Conservation (phyloP, 2,888 invertebrate genomes). For the Tyria jacobaeae region DNA sequence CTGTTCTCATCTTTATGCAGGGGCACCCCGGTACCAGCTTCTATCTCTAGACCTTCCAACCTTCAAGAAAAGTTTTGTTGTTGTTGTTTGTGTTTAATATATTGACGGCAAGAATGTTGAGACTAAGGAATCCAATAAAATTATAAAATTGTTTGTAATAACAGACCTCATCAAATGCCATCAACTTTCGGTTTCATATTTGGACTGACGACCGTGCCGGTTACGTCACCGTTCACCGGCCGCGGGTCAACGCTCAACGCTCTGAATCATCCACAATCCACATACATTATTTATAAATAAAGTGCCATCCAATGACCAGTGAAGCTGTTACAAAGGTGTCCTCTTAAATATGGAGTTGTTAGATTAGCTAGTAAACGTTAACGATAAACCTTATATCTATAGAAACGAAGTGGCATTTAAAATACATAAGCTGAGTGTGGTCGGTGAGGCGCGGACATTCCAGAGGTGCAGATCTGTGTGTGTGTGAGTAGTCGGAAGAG, state of each 20-base stretch:
- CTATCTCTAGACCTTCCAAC: too few species aligned
- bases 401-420: constrained; percentile 11
- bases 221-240: constrained; percentile 5
- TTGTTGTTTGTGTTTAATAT: too few species aligned
- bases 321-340: too few species aligned
- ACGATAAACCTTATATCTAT: neutral
- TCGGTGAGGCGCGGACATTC: constrained; percentile 6
- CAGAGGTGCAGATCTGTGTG: neutral
- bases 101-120: neutral
- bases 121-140: neutral
- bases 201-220: constrained; percentile 2
- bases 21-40: too few species aligned
- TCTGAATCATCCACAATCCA: constrained; percentile 14
- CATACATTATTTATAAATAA: constrained; percentile 16
- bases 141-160: too few species aligned
- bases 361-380: neutral
- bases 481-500: constrained; percentile 4
- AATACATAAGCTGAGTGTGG: neutral
- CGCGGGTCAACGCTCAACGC: constrained; percentile 18
- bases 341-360: neutral
- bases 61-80: too few species aligned
- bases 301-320: neutral
- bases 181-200: constrained; percentile 16
- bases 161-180: neutral
- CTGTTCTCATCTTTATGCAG: too few species aligned